phyloP scores from a whole-genome alignment of 2,888 invertebrate species.

The Diarsia mendica region DNA sequence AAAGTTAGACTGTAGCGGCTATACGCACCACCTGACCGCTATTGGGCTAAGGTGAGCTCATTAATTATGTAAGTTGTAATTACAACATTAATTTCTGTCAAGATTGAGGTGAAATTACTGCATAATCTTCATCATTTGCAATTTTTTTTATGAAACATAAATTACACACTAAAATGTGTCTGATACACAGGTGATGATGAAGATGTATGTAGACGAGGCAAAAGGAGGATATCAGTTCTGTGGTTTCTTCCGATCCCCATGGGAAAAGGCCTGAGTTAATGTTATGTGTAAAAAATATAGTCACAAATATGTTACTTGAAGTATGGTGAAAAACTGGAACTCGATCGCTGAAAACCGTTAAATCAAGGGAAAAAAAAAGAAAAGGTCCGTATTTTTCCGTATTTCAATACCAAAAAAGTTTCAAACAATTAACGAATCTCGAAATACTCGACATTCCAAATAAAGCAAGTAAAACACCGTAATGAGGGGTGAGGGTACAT shows the following conservation, averaged over 20 bases:
- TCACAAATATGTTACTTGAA: neutral
- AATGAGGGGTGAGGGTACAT: slow-evolving; percentile 50
- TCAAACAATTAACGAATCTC: slow-evolving; percentile 30
- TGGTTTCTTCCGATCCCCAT: neutral
- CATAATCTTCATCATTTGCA: slow-evolving; percentile 11
- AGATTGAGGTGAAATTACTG: slow-evolving; percentile 2
- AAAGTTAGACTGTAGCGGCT: slow-evolving; percentile 20
- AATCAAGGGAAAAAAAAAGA: neutral
- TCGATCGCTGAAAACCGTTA: neutral
- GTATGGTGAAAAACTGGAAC: neutral
- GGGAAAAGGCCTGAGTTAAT: neutral
- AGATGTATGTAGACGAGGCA: neutral
- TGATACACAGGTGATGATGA: neutral
- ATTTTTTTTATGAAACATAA: slow-evolving; percentile 4
- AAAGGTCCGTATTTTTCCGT: neutral
- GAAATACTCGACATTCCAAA: slow-evolving; percentile 18
- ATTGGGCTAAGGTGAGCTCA: slow-evolving; percentile 5
- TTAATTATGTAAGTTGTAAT: slow-evolving; percentile 44
- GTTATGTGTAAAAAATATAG: neutral
- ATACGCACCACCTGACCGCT: slow-evolving; percentile 33
- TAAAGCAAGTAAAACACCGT: slow-evolving; percentile 36
- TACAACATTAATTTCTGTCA: slow-evolving; percentile 22
- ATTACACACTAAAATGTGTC: too few species aligned
- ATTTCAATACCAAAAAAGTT: neutral
- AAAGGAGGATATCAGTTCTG: neutral